These are phyloP conservation scores for Plutella xylostella DNA, from an alignment of 2,888 invertebrate genomes.

Conservation along the genomic window DNA sequence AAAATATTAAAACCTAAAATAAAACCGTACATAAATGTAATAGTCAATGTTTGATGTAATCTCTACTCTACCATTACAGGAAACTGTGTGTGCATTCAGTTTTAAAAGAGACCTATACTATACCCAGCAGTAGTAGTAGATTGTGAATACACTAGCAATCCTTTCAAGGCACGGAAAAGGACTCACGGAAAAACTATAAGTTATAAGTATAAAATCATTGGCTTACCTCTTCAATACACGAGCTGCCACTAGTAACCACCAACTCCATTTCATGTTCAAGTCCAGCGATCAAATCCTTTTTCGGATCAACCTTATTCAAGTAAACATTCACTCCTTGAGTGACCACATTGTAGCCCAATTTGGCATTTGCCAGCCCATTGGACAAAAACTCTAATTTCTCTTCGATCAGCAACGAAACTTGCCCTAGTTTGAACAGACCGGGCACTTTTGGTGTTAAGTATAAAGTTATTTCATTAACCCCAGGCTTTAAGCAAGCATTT, in stretches of 20 bases:
- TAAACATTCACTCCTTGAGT: constrained; percentile 61
- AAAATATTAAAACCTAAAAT: too few species aligned
- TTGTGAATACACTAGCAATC: too few species aligned
- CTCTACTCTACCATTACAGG: too few species aligned
- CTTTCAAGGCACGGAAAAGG: too few species aligned
- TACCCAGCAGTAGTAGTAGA: too few species aligned
- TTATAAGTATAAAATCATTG: too few species aligned
- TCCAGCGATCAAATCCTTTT: constrained; percentile 83
- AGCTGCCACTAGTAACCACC: constrained; percentile 83
- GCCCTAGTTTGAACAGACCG: constrained; percentile 75
- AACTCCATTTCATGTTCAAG: constrained; percentile 82
- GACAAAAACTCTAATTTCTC: constrained; percentile 81
- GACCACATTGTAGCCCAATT: constrained; percentile 68
- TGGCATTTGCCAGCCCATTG: constrained; percentile 64
- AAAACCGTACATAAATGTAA: too few species aligned
- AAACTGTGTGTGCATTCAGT: too few species aligned
- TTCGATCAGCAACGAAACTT: constrained; percentile 73
- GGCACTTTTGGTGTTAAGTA: constrained; percentile 67
- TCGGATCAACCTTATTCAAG: constrained; percentile 63
- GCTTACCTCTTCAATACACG: constrained; percentile 75
- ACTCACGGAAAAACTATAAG: too few species aligned
- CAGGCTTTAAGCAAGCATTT: constrained; percentile 71
- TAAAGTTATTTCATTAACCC: constrained; percentile 46
- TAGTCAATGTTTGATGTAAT: too few species aligned
- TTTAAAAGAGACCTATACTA: too few species aligned